Evolutionary conservation across 2,888 invertebrate genomes (phyloP), one percentile per base, ranked within the genome.

Genomic region (Pinctada fucata): DNA sequence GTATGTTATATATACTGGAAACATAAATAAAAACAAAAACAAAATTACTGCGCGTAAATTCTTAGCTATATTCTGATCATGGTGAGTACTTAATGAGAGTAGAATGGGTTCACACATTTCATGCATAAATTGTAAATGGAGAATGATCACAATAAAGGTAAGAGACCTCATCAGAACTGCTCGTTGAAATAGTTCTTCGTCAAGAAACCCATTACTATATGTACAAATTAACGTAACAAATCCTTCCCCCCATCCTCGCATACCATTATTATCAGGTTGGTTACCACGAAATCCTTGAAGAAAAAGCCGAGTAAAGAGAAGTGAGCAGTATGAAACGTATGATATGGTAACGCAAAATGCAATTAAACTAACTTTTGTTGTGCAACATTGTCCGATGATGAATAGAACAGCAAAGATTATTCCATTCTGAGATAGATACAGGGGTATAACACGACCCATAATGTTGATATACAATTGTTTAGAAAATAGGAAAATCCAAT

Each of bases 101-200:
- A 94, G 89, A 16, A 93, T 91, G 0, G 94, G 93, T 81, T 94
- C 94, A 3, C 93, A 91, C 31, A 94, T 91, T 86, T 94, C 94
- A 83, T 93, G 93, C 88, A 94, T 92, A 10, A 93, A 93, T 85
- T 94, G 94, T 31, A 31, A 31, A 31, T 31, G 31, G 31, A 31
- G 31, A 31, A 31, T 31, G 31, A 31, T 31, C 31, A 31, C 31
- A 31, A 31, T 31, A 31, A 31, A 31, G 31, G 31, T 31, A 31
- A 31, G 31, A 31, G 31, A 31, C 31, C 31, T 31, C 31, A 31
- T 31, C 31, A 31, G 31, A 31, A 31, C 31, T 31, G 31, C 31
- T 31, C 31, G 31, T 31, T 31, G 31, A 31, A 31, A 31, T 31
- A 31, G 31, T 31, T 31, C 31, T 31, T 31, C 31, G 31, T 31